phyloP scores from a whole-genome alignment of 1,140 invertebrate species.

The Whitmania pigra region DNA sequence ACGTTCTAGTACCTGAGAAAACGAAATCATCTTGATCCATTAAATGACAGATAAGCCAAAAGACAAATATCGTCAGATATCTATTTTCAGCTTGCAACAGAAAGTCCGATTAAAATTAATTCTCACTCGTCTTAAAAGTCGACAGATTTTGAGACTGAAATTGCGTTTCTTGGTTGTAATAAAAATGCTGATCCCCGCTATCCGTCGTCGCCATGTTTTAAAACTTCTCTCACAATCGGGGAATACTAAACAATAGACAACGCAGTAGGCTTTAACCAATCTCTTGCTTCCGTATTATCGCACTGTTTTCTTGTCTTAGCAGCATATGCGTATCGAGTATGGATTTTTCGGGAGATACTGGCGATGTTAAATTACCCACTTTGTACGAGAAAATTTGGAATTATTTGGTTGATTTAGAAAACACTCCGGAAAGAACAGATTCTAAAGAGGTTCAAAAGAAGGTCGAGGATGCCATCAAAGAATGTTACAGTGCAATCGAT shows the following conservation, averaged over 20 bases:
- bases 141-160: background rate
- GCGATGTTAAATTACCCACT: background rate
- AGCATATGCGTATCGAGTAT: too few relatives aligned
- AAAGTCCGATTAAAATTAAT: background rate
- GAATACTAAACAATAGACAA: slow-evolving; percentile 4
- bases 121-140: background rate
- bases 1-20: too few relatives aligned
- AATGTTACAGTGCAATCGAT: slow-evolving; percentile 30
- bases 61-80: background rate
- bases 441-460: slow-evolving; percentile 16
- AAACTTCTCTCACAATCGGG: background rate
- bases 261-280: background rate
- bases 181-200: slow-evolving; percentile 2
- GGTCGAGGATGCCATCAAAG: slow-evolving; percentile 24
- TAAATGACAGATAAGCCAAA: too few relatives aligned
- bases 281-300: too few relatives aligned
- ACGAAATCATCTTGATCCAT: too few relatives aligned
- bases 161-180: slow-evolving; percentile 7
- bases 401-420: background rate
- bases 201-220: slow-evolving; percentile 1
- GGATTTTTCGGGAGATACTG: background rate
- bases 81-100: background rate
- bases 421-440: background rate
- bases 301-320: too few relatives aligned
- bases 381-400: background rate